Base-by-base conservation (phyloP, 1,140 invertebrate genomes). In the Drosophila mayri region DNA sequence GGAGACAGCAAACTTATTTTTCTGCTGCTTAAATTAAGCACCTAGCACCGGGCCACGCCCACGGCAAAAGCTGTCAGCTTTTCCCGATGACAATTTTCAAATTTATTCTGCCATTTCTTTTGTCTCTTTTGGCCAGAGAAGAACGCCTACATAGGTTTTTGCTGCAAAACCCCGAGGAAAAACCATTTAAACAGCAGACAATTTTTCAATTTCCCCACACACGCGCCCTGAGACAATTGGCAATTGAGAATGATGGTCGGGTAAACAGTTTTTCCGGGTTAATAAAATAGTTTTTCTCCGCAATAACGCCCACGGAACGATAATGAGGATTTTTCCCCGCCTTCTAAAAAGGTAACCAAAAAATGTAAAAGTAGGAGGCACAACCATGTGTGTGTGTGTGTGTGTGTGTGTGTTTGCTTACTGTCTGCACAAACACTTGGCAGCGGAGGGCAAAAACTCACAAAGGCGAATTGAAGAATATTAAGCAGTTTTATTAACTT, bases 361-460 rank as follows among this genome's bases (percentile, higher is more conserved):
- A 55, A 38, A 55, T 35, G 52, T 55, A 16, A 22, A 41, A 40
- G 28, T 11, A 60, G 25, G n/a, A 46, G 12, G 20, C 14, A 20
- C 52, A 68, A 68, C 35, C 35, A 35, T 35, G 35, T 35, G 32
- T 68, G 40, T 81, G 75, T 11, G 32, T 11, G 32, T 68, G 40
- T 81, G 75, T 11, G 32, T 11, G 32, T 68, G 40, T 81, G 75
- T 83, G 75, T 83, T 87, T 87, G 79, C 81, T 67, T 35, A 71
- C 62, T 70, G 83, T 87, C 83, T 87, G 83, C 83, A 67, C 72
- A 83, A 80, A 83, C 83, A 87, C 49, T 63, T 44, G 55, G 50
- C 52, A 32, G 50, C 52, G 37, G 50, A 14, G 50, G 18, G 10
- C 50, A 74, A 47, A 57, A 65, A 25, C 37, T 44, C 59, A 54